These are phyloP conservation scores for Brachionus angularis DNA, from an alignment of 1,140 invertebrate genomes.

Conservation along the genomic window DNA sequence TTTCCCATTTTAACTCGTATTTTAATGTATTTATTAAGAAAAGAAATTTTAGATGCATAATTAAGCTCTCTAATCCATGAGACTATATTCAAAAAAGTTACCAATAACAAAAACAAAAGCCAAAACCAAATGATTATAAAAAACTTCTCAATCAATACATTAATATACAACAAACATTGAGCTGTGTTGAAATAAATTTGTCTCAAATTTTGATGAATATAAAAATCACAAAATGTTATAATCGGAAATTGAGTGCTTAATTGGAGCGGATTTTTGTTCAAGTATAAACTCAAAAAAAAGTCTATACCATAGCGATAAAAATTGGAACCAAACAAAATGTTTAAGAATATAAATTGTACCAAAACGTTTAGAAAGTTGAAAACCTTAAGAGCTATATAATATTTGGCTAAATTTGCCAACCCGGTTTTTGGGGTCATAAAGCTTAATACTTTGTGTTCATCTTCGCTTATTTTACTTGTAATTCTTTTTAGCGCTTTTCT, in stretches of 20 bases:
- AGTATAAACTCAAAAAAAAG: slow-evolving; percentile 20
- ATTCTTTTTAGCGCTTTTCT: not conserved
- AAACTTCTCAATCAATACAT: slow-evolving; percentile 63
- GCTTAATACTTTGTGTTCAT: slow-evolving; percentile 11
- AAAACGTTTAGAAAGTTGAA: slow-evolving; percentile 26
- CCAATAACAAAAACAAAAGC: slow-evolving; percentile 52
- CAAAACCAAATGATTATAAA: slow-evolving; percentile 63
- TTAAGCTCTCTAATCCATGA: not conserved
- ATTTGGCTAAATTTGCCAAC: slow-evolving; percentile 11
- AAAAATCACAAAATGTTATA: slow-evolving; percentile 36
- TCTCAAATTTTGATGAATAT: slow-evolving; percentile 13
- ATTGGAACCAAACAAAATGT: slow-evolving; percentile 10
- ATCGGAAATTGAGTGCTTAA: slow-evolving; percentile 35
- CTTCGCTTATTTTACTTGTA: not conserved
- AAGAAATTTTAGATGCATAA: not conserved
- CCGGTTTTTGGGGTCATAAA: slow-evolving; percentile 23
- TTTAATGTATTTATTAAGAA: slow-evolving; percentile 25
- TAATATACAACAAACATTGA: slow-evolving; percentile 62
- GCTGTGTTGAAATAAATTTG: slow-evolving; percentile 49
- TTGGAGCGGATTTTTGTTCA: slow-evolving; percentile 17
- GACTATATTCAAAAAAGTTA: slow-evolving; percentile 21
- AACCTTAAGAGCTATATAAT: slow-evolving; percentile 28
- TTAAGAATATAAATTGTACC: not conserved
- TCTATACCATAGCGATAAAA: slow-evolving; percentile 37
- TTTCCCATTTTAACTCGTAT: slow-evolving; percentile 10